Evolutionary conservation across 2,888 invertebrate genomes (phyloP), one percentile per base, ranked within the genome.

Genomic region (Campoplex capitator): DNA sequence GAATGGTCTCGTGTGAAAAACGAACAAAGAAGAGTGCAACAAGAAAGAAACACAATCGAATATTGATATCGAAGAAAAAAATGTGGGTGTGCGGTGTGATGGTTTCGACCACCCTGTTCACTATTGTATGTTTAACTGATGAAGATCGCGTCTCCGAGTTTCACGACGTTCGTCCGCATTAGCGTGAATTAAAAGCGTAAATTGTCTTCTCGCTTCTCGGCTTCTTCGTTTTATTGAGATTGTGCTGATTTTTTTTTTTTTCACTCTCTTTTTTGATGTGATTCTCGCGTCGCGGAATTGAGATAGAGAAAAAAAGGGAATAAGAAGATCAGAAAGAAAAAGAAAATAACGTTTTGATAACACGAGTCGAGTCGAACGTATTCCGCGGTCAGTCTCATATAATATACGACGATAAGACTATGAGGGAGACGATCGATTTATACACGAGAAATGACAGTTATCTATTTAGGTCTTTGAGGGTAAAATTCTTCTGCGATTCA

Each of bases 391-490:
- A 48, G 54, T 56, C 28, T 11, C 23, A 32, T 65, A 62, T 16
- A 45, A 65, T 62, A 54, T 67, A 58, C 62, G 70, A 84, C 56
- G 75, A 75, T 73, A 67, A 73, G 75, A 84, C 38, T 70, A 70
- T 62, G 48, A 48, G 23, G 38, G 28, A 35, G 62, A 23, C n/a
- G 45, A 45, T 54, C 45, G 7, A 16, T 78, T 42, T 51, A 84
- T 70, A 76, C 74, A 78, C 83, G 68, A 85, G 62, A 82, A 86
- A 89, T 82, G 86, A 67, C 89, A 89, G 91, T 62, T 92, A 92
- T 93, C 91, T 90, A 90, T 88, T 89, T 90, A 88, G 91, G 91
- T 92, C 90, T 88, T 74, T 38, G 82, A 75, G 88, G 86, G 83
- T 86, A 73, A 88, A 79, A 65, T 35, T 48, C 62, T 68, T 48